Evolutionary conservation across 2,113 vertebrate genomes (phyloP), one percentile per base, ranked within the genome.

Genomic region (Paratilapia polleni): DNA sequence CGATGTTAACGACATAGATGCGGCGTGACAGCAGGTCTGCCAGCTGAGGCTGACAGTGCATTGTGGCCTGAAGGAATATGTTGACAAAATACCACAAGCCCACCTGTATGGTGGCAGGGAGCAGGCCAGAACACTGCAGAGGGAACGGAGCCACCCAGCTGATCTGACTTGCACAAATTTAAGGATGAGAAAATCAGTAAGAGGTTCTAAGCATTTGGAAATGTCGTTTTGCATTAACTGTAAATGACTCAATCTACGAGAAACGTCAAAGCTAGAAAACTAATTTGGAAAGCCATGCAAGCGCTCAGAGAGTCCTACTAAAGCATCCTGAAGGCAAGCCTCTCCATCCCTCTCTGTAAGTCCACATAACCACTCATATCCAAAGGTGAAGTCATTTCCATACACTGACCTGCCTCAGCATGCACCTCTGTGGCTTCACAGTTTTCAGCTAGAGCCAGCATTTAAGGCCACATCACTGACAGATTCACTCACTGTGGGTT

Each of bases 341-440:
- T 74, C 22, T 15, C 1, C 19, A 54, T 24, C 59, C 54, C 38
- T 59, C 28, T 31, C 70, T 75, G 26, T 47, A 36, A 80, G 66
- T 59, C 56, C 43, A 60, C 17, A n/a, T 59, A 82, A 83, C 68
- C 26, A 4, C 8, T 56, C 12, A 41, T 68, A 87, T 17, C 20
- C 78, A 82, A 86, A 75, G 80, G 80, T 74, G 77, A 90, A 56
- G 8, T 12, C 1, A 77, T 62, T 66, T 82, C 57, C 81, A 83
- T 56, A 61, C 64, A 8, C 6, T 26, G 77, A 73, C 86, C 66
- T 88, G 93, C 57, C 81, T 73, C 60, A 70, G 85, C 88, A 70
- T 56, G 82, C 58, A 82, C 68, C 63, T 59, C 81, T 82, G 87
- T 4, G n/a, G 41, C 62, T 49, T 0, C 64, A 49, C 8, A 36